A percentile compares a stretch with the other conserved stretches of the same genome.
Evolutionary conservation across 2,113 vertebrate species (phyloP).

Genomic region (Neoarius graeffei): DNA sequence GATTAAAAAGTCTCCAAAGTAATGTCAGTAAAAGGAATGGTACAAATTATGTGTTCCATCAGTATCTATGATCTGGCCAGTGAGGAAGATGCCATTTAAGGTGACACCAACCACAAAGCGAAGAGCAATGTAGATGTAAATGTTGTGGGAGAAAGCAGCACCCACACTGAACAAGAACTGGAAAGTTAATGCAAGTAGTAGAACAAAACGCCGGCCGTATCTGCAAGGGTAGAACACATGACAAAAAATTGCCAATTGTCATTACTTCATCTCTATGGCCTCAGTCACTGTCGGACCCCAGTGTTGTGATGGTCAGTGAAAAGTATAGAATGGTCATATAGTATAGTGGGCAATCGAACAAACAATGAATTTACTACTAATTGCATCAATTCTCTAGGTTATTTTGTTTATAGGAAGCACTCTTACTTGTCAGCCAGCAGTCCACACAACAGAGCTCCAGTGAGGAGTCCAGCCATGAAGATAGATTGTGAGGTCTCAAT

Average conservation of each 20-base stretch:
- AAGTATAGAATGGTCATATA: neutral
- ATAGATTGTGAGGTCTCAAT: slow-evolving; percentile 79
- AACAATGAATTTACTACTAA: neutral
- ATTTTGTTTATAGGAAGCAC: neutral
- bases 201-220: slow-evolving; percentile 77
- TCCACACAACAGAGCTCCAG: slow-evolving; percentile 80
- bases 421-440: slow-evolving; percentile 83
- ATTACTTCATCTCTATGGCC: neutral
- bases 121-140: slow-evolving; percentile 79
- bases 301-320: neutral
- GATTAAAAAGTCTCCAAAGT: too few relatives aligned
- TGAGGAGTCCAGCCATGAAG: slow-evolving; percentile 83
- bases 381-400: neutral
- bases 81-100: slow-evolving; percentile 69
- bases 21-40: neutral
- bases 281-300: neutral
- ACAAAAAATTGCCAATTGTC: neutral
- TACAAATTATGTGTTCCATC: neutral
- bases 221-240: slow-evolving; percentile 63
- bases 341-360: neutral
- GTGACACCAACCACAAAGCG: slow-evolving; percentile 75
- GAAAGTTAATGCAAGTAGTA: slow-evolving; percentile 74
- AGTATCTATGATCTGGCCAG: slow-evolving; percentile 74
- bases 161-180: slow-evolving; percentile 69
- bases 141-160: slow-evolving; percentile 75